Conservation (phyloP, 2,113 vertebrate species). For the Paedocypris sp. region DNA sequence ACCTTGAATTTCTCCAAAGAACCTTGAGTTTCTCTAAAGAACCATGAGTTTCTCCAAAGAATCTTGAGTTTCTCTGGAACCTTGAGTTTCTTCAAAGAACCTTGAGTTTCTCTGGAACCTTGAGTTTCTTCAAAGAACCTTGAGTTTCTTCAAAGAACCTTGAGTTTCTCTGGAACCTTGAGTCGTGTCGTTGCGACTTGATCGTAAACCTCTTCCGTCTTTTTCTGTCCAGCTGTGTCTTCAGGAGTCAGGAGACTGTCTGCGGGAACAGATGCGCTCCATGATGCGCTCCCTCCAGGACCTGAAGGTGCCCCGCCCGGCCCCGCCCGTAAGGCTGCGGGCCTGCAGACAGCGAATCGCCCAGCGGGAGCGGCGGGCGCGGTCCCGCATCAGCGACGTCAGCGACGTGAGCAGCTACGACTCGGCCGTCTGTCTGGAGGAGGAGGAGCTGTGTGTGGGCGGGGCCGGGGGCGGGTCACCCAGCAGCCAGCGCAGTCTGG, state of each 20-base stretch:
- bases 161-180: too few species aligned
- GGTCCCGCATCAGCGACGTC: slow-evolving; percentile 54
- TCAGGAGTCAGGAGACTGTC: slow-evolving; percentile 60
- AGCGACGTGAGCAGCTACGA: slow-evolving; percentile 72
- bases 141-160: too few species aligned
- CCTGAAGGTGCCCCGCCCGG: slow-evolving; percentile 45
- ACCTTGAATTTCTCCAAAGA: too few species aligned
- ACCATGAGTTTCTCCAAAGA: too few species aligned
- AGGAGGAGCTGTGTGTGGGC: slow-evolving; percentile 54
- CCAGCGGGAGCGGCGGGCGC: slow-evolving; percentile 52
- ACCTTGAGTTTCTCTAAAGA: too few species aligned
- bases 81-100: too few species aligned
- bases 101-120: too few species aligned
- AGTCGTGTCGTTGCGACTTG: neutral
- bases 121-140: too few species aligned
- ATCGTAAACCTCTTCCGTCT: slow-evolving; percentile 20
- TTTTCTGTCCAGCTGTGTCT: slow-evolving; percentile 63
- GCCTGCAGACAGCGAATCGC: slow-evolving; percentile 43
- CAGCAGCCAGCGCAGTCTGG: slow-evolving; percentile 72
- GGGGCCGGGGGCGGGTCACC: slow-evolving; percentile 53
- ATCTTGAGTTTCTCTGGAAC: too few species aligned
- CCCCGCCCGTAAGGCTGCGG: slow-evolving; percentile 23
- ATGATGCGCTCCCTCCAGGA: slow-evolving; percentile 66
- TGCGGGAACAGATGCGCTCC: slow-evolving; percentile 64
- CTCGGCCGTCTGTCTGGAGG: slow-evolving; percentile 74